A percentile compares a stretch with the other conserved stretches of the same genome.
Conservation (phyloP, 1,140 invertebrate species). For the Paramacrobiotus metropolitanus region DNA sequence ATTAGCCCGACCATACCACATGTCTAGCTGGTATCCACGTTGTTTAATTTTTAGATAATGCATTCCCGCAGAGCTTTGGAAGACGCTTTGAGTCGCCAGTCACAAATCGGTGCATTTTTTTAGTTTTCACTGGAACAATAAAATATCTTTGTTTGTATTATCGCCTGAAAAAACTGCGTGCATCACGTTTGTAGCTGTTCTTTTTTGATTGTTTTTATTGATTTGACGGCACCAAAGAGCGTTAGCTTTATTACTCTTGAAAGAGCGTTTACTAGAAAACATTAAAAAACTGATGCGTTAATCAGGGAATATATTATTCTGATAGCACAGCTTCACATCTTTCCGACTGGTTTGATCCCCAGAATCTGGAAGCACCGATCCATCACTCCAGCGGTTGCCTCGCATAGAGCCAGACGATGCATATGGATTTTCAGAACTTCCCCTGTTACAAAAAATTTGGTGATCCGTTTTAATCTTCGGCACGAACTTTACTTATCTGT, state of each 20-base stretch:
- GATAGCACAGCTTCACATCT: constrained; percentile 59
- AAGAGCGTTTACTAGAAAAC: background rate
- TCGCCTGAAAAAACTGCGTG: background rate
- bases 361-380: constrained; percentile 64
- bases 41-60: background rate
- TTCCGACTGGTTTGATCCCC: constrained; percentile 66
- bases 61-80: background rate
- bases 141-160: background rate
- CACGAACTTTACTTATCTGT: background rate
- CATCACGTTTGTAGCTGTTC: background rate
- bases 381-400: constrained; percentile 69
- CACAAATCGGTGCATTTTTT: background rate
- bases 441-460: constrained; percentile 22
- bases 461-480: background rate
- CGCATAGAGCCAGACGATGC: constrained; percentile 64
- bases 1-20: background rate
- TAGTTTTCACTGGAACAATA: background rate
- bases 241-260: background rate
- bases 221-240: no score
- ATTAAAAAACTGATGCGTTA: background rate
- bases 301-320: no score
- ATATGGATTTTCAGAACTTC: constrained; percentile 61
- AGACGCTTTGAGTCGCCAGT: background rate
- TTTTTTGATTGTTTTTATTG: background rate
- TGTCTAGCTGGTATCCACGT: background rate